These are phyloP conservation scores for Pilophorus perplexus DNA, from an alignment of 2,888 invertebrate genomes.

Conservation along the genomic window DNA sequence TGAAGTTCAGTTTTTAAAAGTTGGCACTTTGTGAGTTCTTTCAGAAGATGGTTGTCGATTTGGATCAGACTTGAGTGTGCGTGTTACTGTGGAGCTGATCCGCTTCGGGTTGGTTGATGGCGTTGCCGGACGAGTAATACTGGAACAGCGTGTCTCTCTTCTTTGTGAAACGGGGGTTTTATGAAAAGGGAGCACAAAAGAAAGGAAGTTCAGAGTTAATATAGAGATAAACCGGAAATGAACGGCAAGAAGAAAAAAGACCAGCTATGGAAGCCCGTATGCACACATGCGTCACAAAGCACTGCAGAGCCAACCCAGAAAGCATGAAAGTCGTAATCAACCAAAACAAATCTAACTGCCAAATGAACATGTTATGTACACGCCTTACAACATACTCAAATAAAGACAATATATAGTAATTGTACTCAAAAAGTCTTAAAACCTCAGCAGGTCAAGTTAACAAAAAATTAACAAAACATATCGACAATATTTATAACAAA, in stretches of 20 bases:
- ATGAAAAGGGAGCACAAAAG: background rate
- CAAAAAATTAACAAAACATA: too few relatives aligned
- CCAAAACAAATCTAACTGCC: too few relatives aligned
- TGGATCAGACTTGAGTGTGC: conserved; percentile 80
- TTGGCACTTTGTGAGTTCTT: conserved; percentile 42
- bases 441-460: too few relatives aligned
- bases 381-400: too few relatives aligned
- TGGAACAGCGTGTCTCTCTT: conserved; percentile 57
- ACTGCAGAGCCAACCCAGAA: background rate
- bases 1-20: conserved; percentile 14
- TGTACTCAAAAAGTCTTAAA: too few relatives aligned
- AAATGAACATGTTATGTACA: too few relatives aligned
- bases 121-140: conserved; percentile 80
- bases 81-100: conserved; percentile 82
- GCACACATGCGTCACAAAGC: conserved; percentile 20
- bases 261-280: background rate
- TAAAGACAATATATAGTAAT: too few relatives aligned
- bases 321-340: too few relatives aligned
- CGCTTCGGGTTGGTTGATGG: conserved; percentile 67
- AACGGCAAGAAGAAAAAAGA: background rate
- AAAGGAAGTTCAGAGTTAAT: conserved; percentile 24
- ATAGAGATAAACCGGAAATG: background rate
- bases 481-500: too few relatives aligned
- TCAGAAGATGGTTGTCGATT: conserved; percentile 48
- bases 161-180: too few relatives aligned